Evolutionary conservation across 1,140 invertebrate genomes (phyloP).

Genomic region (Halictus rubicundus): DNA sequence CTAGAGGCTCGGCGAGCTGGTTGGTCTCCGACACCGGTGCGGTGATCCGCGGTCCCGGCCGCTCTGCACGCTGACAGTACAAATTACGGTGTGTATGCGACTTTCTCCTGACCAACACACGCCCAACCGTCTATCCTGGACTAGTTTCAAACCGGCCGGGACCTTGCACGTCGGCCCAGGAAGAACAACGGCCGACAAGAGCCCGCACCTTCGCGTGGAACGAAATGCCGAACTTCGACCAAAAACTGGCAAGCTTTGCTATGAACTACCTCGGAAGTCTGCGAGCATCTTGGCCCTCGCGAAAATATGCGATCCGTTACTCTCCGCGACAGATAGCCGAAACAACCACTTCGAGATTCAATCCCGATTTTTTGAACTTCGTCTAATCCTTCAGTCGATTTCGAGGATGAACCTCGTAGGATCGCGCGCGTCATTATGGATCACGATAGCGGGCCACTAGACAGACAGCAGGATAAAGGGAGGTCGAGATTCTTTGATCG

Average conservation of each 20-base stretch:
- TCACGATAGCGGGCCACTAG: constrained; percentile 1
- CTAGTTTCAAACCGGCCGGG: no score
- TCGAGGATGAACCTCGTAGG: constrained; percentile 15
- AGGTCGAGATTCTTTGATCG: constrained; percentile 13
- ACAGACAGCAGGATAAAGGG: not conserved
- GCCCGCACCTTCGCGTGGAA: not conserved
- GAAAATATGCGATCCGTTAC: no score
- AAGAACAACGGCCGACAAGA: no score
- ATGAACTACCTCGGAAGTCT: no score
- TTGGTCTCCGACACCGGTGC: not conserved
- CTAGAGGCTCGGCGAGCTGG: constrained; percentile 23
- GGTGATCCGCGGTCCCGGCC: not conserved
- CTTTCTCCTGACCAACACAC: not conserved
- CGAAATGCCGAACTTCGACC: no score
- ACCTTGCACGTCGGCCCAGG: no score
- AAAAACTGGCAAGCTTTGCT: no score
- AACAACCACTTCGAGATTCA: no score
- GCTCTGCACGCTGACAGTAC: not conserved
- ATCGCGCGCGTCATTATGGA: constrained; percentile 29
- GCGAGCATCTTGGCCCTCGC: no score
- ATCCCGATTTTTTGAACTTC: no score
- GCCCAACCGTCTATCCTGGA: no score
- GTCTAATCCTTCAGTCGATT: not conserved
- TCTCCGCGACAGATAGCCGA: no score
- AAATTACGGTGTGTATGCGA: constrained; percentile 3